Percentiles rank a stretch among this genome's conserved stretches.
Conservation (phyloP, 2,113 vertebrate genomes). For the Otocyon megalotis region DNA sequence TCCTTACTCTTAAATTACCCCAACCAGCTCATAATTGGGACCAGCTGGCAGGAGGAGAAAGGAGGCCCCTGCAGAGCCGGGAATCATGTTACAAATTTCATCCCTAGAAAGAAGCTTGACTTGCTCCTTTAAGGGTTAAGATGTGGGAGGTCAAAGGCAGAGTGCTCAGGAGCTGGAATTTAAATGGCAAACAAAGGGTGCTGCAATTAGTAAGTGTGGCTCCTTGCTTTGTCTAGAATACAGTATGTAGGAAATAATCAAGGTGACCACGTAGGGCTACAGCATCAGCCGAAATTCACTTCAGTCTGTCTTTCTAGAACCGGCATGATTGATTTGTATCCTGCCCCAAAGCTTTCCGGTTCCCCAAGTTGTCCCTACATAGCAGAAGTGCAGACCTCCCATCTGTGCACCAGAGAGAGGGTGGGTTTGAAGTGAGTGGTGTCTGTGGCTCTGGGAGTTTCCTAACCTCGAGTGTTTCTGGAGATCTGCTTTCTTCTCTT, state of each 20-base stretch:
- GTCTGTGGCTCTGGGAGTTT: background rate
- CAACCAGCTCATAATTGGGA: slow-evolving; percentile 70
- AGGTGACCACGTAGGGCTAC: background rate
- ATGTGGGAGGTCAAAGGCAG: slow-evolving; percentile 29
- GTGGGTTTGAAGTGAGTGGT: background rate
- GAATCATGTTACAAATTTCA: slow-evolving; percentile 3
- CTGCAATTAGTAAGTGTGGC: background rate
- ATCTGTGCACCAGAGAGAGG: background rate
- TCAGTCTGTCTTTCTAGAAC: background rate
- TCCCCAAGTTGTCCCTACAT: background rate
- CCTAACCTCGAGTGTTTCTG: background rate
- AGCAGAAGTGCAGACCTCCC: background rate
- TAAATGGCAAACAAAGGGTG: background rate
- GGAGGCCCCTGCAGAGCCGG: slow-evolving; percentile 2
- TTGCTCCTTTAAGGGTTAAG: slow-evolving; percentile 45
- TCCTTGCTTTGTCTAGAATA: background rate
- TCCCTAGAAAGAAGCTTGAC: background rate
- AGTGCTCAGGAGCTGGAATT: background rate
- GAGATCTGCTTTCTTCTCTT: background rate
- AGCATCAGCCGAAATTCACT: background rate
- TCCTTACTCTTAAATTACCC: slow-evolving; percentile 54
- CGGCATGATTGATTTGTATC: background rate
- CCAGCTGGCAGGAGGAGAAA: background rate
- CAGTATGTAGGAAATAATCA: background rate
- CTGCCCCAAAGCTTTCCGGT: background rate